Conservation (phyloP, 2,888 invertebrate species). For the Limnephilus marmoratus region DNA sequence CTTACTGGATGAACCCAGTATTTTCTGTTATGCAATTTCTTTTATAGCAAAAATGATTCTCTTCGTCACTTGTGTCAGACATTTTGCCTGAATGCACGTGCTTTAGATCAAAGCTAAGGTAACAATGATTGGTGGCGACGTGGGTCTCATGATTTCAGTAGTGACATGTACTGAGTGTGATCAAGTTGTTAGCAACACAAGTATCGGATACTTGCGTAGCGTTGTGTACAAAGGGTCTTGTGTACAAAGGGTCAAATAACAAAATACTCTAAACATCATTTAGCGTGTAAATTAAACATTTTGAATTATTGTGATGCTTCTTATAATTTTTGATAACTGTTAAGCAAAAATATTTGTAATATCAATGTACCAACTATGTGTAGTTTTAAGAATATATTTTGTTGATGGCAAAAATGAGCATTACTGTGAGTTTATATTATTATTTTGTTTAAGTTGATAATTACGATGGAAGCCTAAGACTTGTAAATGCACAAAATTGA, state of each 20-base stretch:
- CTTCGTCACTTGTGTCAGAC: too few relatives aligned
- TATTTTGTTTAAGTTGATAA: not conserved
- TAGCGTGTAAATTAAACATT: not conserved
- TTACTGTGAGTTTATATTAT: slow-evolving; percentile 6
- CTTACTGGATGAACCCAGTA: too few relatives aligned
- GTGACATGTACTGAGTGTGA: too few relatives aligned
- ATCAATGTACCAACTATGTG: slow-evolving; percentile 33
- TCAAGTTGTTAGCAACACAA: too few relatives aligned
- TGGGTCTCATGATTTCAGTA: too few relatives aligned
- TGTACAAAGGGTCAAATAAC: not conserved
- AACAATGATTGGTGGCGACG: too few relatives aligned
- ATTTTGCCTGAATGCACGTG: too few relatives aligned
- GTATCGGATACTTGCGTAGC: too few relatives aligned
- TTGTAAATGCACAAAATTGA: slow-evolving; percentile 25
- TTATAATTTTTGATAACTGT: slow-evolving; percentile 5
- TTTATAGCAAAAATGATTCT: too few relatives aligned
- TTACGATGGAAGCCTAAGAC: slow-evolving; percentile 21
- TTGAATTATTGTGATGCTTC: slow-evolving; percentile 24
- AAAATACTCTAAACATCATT: not conserved
- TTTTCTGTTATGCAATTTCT: too few relatives aligned
- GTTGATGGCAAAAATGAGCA: slow-evolving; percentile 16
- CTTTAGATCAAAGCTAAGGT: too few relatives aligned
- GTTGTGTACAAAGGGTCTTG: too few relatives aligned
- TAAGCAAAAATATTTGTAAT: slow-evolving; percentile 22
- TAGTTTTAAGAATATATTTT: slow-evolving; percentile 38